Base-by-base conservation (phyloP, 2,888 invertebrate species). In the Parochlus steinenii region DNA sequence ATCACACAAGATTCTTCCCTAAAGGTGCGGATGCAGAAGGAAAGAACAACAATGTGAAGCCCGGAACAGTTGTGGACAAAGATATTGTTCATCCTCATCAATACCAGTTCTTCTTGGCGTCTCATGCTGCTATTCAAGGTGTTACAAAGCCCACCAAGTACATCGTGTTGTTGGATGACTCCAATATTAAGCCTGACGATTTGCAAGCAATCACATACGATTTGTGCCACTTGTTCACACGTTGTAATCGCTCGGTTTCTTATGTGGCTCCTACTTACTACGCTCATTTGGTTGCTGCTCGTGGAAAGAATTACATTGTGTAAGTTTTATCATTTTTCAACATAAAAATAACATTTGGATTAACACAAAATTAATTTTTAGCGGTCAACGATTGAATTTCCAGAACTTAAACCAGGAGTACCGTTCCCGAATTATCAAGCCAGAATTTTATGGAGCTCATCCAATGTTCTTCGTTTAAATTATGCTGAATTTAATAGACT, bases 221-320 rank as follows among this genome's bases (percentile, higher is more conserved):
- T 50, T 58, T 92, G 31, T 89, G 89, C 49, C 85, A 89, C 52
- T 58, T 85, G 62, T 90, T 82, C 58, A 69, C 79, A 2, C 70
- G 90, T 5, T 89, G 89, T 51, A 77, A 74, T 42, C 64, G 87
- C 47, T 62, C 83, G 25, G 85, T 86, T 1, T 83, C 82, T 10
- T 85, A 85, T 59, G 85, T 85, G 4, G 78, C 85, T 3, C 85
- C 85, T 2, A 85, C 85, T 0, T 86, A 86, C 58, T 79, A 85
- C 55, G 83, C 85, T 10, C 85, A 86, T 58, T 67, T 85, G 33
- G 83, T 78, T 10, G 85, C 83, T 8, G 71, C 74, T 33, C 65
- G 86, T 11, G 83, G n/a, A n/a, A n/a, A n/a, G n/a, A n/a, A n/a
- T n/a, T n/a, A n/a, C n/a, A n/a, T n/a, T n/a, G n/a, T n/a, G n/a